Percentiles rank a stretch among this genome's conserved stretches.
Evolutionary conservation across 64 coral and sea anemone genomes (phyloP).

Genomic region (Porites australiensis): DNA sequence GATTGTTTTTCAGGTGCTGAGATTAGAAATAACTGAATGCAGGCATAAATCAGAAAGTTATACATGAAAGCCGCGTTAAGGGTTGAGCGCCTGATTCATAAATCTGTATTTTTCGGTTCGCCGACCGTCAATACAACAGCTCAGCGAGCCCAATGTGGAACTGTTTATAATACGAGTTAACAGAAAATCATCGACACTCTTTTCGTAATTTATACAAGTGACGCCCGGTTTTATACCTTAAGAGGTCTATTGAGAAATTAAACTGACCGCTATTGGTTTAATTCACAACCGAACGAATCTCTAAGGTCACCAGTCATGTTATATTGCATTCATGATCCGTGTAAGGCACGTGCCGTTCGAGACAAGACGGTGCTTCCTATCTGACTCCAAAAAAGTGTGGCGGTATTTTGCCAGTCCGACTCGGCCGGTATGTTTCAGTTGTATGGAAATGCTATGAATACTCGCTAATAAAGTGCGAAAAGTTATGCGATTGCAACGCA

Average conservation of each 20-base stretch:
- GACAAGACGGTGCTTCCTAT: conserved; percentile 34
- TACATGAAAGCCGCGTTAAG: background rate
- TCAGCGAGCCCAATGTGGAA: background rate
- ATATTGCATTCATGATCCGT: too few species aligned
- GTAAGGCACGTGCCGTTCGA: background rate
- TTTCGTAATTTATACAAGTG: conserved; percentile 21
- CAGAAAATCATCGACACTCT: background rate
- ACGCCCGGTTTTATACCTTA: background rate
- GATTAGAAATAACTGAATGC: background rate
- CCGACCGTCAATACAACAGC: background rate
- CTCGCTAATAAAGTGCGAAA: conserved; percentile 45
- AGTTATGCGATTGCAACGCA: background rate
- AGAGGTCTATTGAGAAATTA: background rate
- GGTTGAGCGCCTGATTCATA: background rate
- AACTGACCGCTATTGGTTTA: background rate
- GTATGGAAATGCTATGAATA: conserved; percentile 37
- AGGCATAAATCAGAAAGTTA: background rate
- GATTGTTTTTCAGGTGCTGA: background rate
- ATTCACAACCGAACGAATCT: background rate
- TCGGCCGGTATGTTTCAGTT: background rate
- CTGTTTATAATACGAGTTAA: conserved; percentile 50
- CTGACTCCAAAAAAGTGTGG: conserved; percentile 40
- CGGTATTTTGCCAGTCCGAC: conserved; percentile 23
- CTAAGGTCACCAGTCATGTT: background rate
- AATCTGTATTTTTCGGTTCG: conserved; percentile 8